Evolutionary conservation across 2,888 invertebrate species (phyloP).

Genomic region (Vanessa cardui): DNA sequence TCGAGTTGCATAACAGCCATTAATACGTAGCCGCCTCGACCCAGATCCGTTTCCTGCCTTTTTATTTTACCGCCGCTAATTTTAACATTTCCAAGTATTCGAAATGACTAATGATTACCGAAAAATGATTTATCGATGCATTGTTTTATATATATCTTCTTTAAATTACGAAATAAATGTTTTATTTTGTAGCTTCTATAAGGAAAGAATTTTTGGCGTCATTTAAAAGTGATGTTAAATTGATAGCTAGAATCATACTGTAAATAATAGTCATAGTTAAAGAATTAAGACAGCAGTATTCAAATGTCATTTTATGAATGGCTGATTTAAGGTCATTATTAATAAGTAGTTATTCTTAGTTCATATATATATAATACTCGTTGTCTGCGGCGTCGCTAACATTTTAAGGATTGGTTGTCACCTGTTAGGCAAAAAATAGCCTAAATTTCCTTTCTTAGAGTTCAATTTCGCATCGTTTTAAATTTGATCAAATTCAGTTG

Average conservation of each 20-base stretch:
- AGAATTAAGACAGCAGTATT: no score
- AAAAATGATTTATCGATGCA: slow-evolving; percentile 22
- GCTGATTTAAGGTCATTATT: no score
- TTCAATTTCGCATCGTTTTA: no score
- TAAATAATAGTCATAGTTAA: no score
- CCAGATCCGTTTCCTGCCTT: slow-evolving; percentile 53
- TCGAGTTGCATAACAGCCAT: slow-evolving; percentile 23
- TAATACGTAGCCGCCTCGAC: slow-evolving; percentile 44
- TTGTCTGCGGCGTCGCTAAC: no score
- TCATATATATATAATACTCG: no score
- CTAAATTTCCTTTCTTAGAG: no score
- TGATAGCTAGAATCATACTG: background rate
- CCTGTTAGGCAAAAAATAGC: no score
- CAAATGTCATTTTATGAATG: no score
- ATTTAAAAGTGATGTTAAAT: background rate
- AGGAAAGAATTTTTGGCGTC: background rate
- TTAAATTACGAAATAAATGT: background rate
- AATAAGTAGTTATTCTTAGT: no score
- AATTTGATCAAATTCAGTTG: no score
- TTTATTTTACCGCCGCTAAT: slow-evolving; percentile 47
- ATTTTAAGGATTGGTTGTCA: no score
- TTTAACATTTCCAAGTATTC: slow-evolving; percentile 28
- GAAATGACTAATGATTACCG: slow-evolving; percentile 27
- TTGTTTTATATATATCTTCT: slow-evolving; percentile 10
- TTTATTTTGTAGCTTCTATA: background rate